Conservation (phyloP, 2,113 vertebrate species). For the Ceyx melanurus region DNA sequence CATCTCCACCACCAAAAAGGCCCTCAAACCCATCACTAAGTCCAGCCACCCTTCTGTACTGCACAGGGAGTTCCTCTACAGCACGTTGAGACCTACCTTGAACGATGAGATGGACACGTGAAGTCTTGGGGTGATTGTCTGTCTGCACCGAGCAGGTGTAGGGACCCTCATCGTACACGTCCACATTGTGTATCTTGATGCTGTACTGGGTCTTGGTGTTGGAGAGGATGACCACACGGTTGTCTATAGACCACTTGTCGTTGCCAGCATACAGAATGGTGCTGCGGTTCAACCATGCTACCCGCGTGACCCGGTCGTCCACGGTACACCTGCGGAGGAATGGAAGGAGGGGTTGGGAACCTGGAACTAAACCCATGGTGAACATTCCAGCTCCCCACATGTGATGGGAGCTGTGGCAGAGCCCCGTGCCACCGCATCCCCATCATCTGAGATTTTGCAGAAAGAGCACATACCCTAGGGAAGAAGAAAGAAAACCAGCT, state of each 20-base stretch:
- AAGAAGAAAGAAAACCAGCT: neutral
- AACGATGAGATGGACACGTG: slow-evolving; percentile 92
- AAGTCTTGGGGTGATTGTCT: slow-evolving; percentile 94
- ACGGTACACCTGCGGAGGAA: slow-evolving; percentile 85
- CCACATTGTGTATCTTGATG: slow-evolving; percentile 93
- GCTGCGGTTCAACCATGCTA: slow-evolving; percentile 97
- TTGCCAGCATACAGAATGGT: slow-evolving; percentile 93
- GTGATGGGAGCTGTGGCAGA: fast-evolving
- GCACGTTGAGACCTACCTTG: slow-evolving; percentile 79
- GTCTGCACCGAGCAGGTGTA: slow-evolving; percentile 96
- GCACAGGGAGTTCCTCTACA: fast-evolving
- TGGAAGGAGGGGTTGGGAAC: neutral
- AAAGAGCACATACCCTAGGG: fast-evolving
- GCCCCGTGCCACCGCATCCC: too few relatives aligned
- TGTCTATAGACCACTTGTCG: slow-evolving; percentile 97
- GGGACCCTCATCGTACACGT: slow-evolving; percentile 91
- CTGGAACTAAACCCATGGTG: fast-evolving
- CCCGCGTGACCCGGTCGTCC: slow-evolving; percentile 91
- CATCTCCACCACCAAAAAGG: fast-evolving
- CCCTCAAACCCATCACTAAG: neutral
- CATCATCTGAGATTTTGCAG: neutral
- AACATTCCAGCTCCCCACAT: fast-evolving
- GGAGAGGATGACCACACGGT: slow-evolving; percentile 90
- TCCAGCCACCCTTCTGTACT: neutral
- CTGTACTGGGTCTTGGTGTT: slow-evolving; percentile 97